Base-by-base conservation (phyloP, 2,888 invertebrate genomes). In the Anthrax anthrax region DNA sequence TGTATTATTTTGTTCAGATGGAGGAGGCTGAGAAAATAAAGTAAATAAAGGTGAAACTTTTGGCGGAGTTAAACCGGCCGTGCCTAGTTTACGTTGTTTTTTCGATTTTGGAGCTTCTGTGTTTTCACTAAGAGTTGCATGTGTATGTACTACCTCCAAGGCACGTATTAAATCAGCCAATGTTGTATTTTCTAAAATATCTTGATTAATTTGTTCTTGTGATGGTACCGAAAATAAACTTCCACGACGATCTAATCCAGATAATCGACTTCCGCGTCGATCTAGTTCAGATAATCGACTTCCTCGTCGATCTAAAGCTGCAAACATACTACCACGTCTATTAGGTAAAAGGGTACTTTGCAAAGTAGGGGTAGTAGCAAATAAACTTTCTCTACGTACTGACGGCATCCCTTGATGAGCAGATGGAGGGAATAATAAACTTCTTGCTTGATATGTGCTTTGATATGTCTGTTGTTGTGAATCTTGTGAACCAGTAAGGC, bases 141-240 rank as follows among this genome's bases (percentile, higher is more conserved):
- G 42, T 1, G 72, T 67, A 52, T 77, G 77, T 27, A 87, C 70
- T n/a, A 79, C 76, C 41, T 84, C 81, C 42, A 89, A 66, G 0
- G 85, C 86, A 47, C 86, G 72, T 23, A 89, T 73, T 45, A 89
- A 74, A 65, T 89, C 87, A 1, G 86, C 88, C 14, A 89, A 73
- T 18, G 86, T 84, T 0, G 88, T 88, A 56, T 85, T 80, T 63
- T 88, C 88, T 46, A 88, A 68, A 13, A 86, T 75, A 57, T 65
- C 59, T 51, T 61, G 58, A 34, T 66, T 62, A 13, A 52, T 43
- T 38, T 51, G 50, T 48, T 61, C 61, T 18, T 61, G 61, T 1
- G 61, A 64, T 13, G 63, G 56, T 2, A 61, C 56, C 9, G 64
- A 61, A 44, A 64, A 76, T 39, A 71, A 58, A 54, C 71, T 73